Evolutionary conservation across 2,797 vertebrate species (phyloP), one percentile per base, ranked within the genome.

Genomic region (Macroramphosus scolopax): DNA sequence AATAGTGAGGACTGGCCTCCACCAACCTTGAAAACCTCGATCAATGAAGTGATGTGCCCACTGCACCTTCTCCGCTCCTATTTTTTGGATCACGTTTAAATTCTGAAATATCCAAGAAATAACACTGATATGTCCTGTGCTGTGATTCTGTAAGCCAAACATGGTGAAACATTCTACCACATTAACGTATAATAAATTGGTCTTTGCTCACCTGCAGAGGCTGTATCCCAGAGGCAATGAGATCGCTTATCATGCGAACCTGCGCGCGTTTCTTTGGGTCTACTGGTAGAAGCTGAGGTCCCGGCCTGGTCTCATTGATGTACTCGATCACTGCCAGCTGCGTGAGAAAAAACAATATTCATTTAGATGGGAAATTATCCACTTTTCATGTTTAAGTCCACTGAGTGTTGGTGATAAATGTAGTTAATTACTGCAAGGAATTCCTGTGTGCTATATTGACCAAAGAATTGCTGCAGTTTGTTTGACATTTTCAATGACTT

Each of bases 261-360:
- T 88, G 88, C n/a, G 92, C 95, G 31, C 90, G 92, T 51, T 89
- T 91, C 84, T 93, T 89, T 0, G 86, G 89, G 77, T 98, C 93
- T 16, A 72, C 72, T 1, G 96, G 97, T 12, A 99, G 89, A 18
- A 99, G 91, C 2, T 53, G 82, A 1, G 92, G 92, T 5, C 76
- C 86, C 3, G 94, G 92, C 34, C 73, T 87, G 10, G 93, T 98
- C 68, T 99, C 97, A 28, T 99, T 95, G 5, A 99, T 81, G 75
- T 99, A 99, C 73, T 98, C 92, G 48, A 99, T 92, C 72, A 99
- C 94, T 44, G 97, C 93, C 72, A 99, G 83, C 97, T 99, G 49
- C 1, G 41, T 11, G 52, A 56, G 26, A 25, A 6, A 17, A 7
- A 12, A 24, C 5, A 10, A 26, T 10, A n/a, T 17, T 22, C 20